phyloP scores from a whole-genome alignment of 2,797 vertebrate genomes.

The Falco naumanni region DNA sequence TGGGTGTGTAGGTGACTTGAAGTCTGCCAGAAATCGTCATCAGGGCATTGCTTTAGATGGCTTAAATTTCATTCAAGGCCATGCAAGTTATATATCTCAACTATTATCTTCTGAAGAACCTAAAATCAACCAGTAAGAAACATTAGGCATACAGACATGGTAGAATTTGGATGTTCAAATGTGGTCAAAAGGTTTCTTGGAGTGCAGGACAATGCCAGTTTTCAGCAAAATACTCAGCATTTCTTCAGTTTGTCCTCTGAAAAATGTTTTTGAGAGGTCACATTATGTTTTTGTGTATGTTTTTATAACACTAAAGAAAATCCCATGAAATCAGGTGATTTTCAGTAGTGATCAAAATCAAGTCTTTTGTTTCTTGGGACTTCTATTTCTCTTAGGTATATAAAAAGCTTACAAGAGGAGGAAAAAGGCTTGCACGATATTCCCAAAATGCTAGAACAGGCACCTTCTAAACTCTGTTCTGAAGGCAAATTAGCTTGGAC shows the following conservation, averaged over 20 bases:
- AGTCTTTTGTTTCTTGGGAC: not conserved
- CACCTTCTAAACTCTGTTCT: not conserved
- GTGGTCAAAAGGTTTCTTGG: not conserved
- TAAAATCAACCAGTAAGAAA: not conserved
- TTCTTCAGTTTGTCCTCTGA: not conserved
- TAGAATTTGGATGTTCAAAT: not conserved
- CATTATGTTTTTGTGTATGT: not conserved
- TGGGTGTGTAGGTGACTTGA: not conserved
- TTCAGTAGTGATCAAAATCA: not conserved
- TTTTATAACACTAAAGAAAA: not conserved
- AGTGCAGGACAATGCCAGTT: not conserved
- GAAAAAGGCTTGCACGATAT: not conserved
- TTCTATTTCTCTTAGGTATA: not conserved
- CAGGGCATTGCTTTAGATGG: not conserved
- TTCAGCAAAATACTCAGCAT: not conserved
- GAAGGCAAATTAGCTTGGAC: not conserved
- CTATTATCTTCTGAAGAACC: not conserved
- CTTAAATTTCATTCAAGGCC: not conserved
- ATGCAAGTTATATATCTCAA: not conserved
- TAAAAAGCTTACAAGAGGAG: not conserved
- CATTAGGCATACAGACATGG: not conserved
- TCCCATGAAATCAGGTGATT: not conserved
- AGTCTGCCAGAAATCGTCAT: not conserved
- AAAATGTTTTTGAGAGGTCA: accelerated
- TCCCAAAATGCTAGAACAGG: not conserved